These are phyloP conservation scores for Sinocyclocheilus maitianheensis DNA, from an alignment of 2,113 vertebrate species.

Conservation along the genomic window DNA sequence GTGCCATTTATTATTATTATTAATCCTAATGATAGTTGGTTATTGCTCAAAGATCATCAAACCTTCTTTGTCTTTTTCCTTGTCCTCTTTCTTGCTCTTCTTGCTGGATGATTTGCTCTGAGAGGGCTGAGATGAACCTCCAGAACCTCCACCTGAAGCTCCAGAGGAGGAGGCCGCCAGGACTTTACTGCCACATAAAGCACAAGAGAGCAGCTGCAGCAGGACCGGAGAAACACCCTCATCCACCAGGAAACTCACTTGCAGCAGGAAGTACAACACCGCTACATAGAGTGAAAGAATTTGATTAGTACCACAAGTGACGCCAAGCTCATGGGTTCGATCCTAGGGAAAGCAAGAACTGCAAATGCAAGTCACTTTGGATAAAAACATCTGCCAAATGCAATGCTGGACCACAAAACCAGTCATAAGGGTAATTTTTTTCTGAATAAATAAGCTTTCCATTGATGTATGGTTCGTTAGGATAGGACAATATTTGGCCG, in stretches of 20 bases:
- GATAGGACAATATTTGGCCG: too few relatives aligned
- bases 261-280: conserved; percentile 95
- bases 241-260: conserved; percentile 97
- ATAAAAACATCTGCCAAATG: background rate
- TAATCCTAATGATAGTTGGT: background rate
- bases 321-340: background rate
- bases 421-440: too few relatives aligned
- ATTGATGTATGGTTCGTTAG: too few relatives aligned
- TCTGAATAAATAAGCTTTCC: too few relatives aligned
- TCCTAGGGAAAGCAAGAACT: background rate
- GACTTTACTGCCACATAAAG: conserved; percentile 96
- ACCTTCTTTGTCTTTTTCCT: conserved; percentile 97
- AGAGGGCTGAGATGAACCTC: conserved; percentile 78
- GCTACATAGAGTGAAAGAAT: conserved; percentile 71
- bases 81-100: conserved; percentile 98
- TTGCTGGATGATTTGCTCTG: conserved; percentile 93
- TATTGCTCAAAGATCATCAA: conserved; percentile 33
- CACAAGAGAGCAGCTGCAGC: conserved; percentile 94
- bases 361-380: background rate
- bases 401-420: background rate
- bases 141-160: conserved; percentile 71
- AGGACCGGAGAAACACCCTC: conserved; percentile 95
- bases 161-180: conserved; percentile 79
- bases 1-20: background rate
- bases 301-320: background rate